Evolutionary conservation across 2,888 invertebrate genomes (phyloP), one percentile per base, ranked within the genome.

Genomic region (Papilio protenor): DNA sequence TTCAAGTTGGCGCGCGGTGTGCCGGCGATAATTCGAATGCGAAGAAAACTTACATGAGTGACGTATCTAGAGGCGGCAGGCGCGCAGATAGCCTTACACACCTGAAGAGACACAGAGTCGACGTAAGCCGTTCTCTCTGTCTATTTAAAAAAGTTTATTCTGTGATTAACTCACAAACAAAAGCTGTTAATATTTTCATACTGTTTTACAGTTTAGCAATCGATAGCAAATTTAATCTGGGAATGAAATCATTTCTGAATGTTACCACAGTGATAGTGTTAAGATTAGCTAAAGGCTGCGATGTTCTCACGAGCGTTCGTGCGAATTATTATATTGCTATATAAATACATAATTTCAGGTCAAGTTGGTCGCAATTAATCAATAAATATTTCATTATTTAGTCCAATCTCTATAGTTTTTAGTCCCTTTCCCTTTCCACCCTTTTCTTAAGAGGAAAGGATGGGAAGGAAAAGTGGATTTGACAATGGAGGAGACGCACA

Each of bases 31-130:
- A 88, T 85, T 82, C 72, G 71, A 27, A 85, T 84, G 84, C 75
- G 84, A 89, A 90, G 88, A 89, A 91, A 91, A 92, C 90, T 92
- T 89, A 86, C 85, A 90, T 91, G 93, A 93, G 89, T 92, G 93
- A 93, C 93, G 86, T 94, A 93, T 93, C 93, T 85, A 83, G 79
- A 83, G 83, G 83, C 81, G 85, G 87, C 92, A 91, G 91, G 87
- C 88, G 80, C 40, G 18, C 73, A 85, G 88, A 90, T 89, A 87
- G 83, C 84, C 87, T 83, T 83, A 87, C 88, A 87, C 87, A 89
- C 89, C 89, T 88, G 89, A 79, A 79, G 80, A 80, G 83, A 83
- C 88, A 86, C 85, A 87, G 89, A 84, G 85, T 90, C 90, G 89
- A 91, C 91, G 90, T 92, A 91, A 92, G 91, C 92, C 87, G 81